Base-by-base conservation (phyloP, 2,888 invertebrate genomes). In the Seira musarum region DNA sequence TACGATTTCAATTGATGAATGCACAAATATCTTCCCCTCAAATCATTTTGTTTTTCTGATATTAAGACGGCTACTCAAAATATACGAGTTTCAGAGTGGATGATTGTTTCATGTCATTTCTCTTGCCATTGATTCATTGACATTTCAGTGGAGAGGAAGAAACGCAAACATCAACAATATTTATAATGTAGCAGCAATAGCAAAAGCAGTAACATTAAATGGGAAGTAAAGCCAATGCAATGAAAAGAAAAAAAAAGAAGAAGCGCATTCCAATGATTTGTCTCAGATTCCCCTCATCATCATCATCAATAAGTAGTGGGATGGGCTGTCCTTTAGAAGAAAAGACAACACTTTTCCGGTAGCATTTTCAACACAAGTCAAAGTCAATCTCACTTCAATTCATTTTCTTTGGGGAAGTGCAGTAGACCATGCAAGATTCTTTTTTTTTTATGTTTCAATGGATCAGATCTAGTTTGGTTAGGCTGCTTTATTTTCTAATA, bases 361-460 rank as follows among this genome's bases (percentile, higher is more conserved):
- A 30, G 30, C 30, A 8, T 30, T 30, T 30, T 30, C 49, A 3
- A 49, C 49, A n/a, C 49, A 15, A 49, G 49, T 21, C 5, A 19
- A 30, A 30, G 2, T 30, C 30, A 5, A 5, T 30, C 60, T 60
- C 57, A 15, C n/a, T 22, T 60, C 3, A 60, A 60, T 60, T 60
- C n/a, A n/a, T n/a, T 60, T 60, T 60, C 5, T 49, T 5, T 30
- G n/a, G n/a, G 22, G 21, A 22, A 73, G 30, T 65, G 65, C 30
- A 65, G 65, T 73, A 73, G 64, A 65, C 49, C 72, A 64, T 73
- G 65, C 65, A 65, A 65, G 25, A 22, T 65, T 30, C 25, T 35
- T 65, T 30, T 35, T n/a, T 65, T 21, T 65, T 2, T 65, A 21
- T 22, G 21, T 21, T 49, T 49, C n/a, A n/a, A n/a, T n/a, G n/a